Conservation (phyloP, 2,797 vertebrate species). For the Phrynocephalus forsythii region DNA sequence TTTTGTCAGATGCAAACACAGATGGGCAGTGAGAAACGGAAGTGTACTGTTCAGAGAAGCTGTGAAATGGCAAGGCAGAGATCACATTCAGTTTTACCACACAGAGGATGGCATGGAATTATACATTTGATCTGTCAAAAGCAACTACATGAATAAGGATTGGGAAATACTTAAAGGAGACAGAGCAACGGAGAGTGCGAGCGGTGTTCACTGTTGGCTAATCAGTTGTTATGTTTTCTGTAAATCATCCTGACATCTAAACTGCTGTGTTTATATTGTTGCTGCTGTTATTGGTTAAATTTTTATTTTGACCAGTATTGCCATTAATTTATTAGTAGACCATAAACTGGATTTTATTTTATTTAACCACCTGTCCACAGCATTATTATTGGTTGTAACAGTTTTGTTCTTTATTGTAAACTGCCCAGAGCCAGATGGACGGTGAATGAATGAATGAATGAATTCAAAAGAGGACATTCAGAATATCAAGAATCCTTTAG, state of each 20-base stretch:
- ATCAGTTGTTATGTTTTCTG: slow-evolving; percentile 5
- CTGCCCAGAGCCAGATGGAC: too few species aligned
- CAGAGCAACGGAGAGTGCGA: neutral
- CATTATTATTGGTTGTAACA: too few species aligned
- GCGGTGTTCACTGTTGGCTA: neutral
- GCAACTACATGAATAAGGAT: slow-evolving; percentile 4
- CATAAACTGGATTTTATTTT: too few species aligned
- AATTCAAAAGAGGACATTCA: neutral
- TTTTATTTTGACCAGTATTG: too few species aligned
- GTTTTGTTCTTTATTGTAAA: too few species aligned
- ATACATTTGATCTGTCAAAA: neutral
- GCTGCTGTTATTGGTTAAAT: too few species aligned
- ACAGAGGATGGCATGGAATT: neutral
- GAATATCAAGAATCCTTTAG: neutral
- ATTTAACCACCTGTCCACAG: too few species aligned
- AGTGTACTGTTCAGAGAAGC: slow-evolving; percentile 12
- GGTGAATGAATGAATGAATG: neutral
- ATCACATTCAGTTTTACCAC: slow-evolving; percentile 24
- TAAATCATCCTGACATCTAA: neutral
- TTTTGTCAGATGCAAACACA: slow-evolving; percentile 27
- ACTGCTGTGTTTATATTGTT: too few species aligned
- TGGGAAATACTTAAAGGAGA: slow-evolving; percentile 9
- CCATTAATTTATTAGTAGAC: too few species aligned
- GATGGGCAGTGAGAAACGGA: slow-evolving; percentile 11
- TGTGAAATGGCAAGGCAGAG: slow-evolving; percentile 31